Conservation (phyloP, 2,888 invertebrate species). For the Palloptera scutellata region DNA sequence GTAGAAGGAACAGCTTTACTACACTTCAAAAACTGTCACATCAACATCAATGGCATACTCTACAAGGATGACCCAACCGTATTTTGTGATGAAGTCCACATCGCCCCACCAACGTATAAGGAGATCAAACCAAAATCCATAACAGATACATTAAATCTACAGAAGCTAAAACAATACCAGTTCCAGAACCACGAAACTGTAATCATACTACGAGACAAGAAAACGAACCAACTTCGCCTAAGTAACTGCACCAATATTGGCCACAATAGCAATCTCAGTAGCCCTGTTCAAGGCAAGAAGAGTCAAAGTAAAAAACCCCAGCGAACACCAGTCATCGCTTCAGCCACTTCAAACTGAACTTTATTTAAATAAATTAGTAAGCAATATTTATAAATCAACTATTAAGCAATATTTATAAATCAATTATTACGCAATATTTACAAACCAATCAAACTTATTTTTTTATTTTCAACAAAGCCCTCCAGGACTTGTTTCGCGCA, state of each 20-base stretch:
- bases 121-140: constrained; percentile 9
- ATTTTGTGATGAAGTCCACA: constrained; percentile 23
- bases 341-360: constrained; percentile 17
- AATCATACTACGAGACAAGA: not conserved
- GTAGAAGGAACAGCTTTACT: not conserved
- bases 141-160: constrained; percentile 14
- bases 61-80: constrained; percentile 14
- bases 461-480: no score
- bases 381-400: no score
- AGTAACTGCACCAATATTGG: not conserved
- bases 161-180: constrained; percentile 17
- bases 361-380: no score
- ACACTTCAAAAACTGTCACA: constrained; percentile 3
- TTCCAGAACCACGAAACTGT: constrained; percentile 11
- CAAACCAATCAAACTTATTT: no score
- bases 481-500: no score
- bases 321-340: not conserved
- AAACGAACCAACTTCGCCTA: not conserved
- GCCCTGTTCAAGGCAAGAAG: not conserved
- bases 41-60: constrained; percentile 1
- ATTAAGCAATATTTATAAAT: no score
- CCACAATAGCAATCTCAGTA: not conserved
- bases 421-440: no score
- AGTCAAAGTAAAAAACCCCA: no score
- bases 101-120: no score